Evolutionary conservation across 2,888 invertebrate species (phyloP), one percentile per base, ranked within the genome.

Genomic region (Gastrophysa polygoni): DNA sequence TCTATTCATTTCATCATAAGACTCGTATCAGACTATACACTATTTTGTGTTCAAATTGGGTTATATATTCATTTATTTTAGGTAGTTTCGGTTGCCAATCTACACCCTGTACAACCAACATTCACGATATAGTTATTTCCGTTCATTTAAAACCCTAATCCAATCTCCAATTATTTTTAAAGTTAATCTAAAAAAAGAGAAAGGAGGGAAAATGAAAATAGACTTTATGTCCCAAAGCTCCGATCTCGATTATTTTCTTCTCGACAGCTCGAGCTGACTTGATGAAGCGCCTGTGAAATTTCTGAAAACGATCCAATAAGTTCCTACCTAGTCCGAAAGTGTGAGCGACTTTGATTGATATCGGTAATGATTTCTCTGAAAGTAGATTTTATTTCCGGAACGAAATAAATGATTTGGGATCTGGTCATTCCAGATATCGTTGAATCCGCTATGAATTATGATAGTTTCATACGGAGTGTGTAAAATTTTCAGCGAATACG

Each of bases 341-440:
- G 57, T 38, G 61, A 49, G 50, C 54, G 66, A 66, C 65, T 62
- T 66, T 74, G 73, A 74, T 74, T 70, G 72, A 74, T 73, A 70
- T 69, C 68, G 38, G 14, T 38, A 11, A 38, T 3, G 38, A 10
- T 38, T 32, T 32, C 4, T 1, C 29, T 32, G 29, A 8, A 24
- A 24, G n/a, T n/a, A n/a, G 46, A 46, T 46, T 14, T 46, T 17
- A 14, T 46, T 46, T 17, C 18, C 46, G 17, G n/a, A n/a, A n/a
- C n/a, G n/a, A n/a, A n/a, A n/a, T n/a, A n/a, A n/a, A n/a, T n/a
- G 14, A 43, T 43, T 43, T 14, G 43, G 16, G 4, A n/a, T n/a
- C n/a, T n/a, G n/a, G n/a, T n/a, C n/a, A n/a, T n/a, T n/a, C n/a
- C n/a, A n/a, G n/a, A n/a, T n/a, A n/a, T 5, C 24, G 3, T 24